Base-by-base conservation (phyloP, 2,113 vertebrate species). In the Myiozetetes cayanensis region DNA sequence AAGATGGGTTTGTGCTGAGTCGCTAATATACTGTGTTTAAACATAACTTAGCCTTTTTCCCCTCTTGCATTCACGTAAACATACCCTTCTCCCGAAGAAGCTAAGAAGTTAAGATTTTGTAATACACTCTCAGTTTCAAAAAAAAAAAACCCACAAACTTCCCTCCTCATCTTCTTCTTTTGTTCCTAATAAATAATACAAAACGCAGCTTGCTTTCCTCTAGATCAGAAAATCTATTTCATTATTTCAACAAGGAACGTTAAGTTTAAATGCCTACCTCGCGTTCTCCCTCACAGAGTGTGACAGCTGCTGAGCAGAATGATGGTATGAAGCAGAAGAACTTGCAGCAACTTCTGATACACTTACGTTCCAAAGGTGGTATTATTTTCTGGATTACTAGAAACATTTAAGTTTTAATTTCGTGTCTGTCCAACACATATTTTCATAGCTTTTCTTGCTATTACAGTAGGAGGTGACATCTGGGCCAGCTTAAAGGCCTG, bases 391-490 rank as follows among this genome's bases (percentile, higher is more conserved):
- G 79, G 41, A 39, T 74, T 92, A 41, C 71, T 88, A 81, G 47
- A 72, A 90, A 19, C 27, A 9, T 68, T 71, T 61, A 84, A 53
- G 80, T 95, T 94, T 43, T 74, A 35, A 68, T 66, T 87, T 80
- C 16, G 0, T 84, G 53, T 55, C 52, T 86, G 63, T 83, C 86
- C 63, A 53, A 70, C 63, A 70, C 65, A 8, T 9, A 86, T 93
- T 90, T 93, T 81, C 73, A 39, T 72, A 81, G 66, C 47, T 93
- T 94, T 93, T 87, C 70, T 85, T 87, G 27, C 75, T 93, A 55
- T 65, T 94, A 53, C 58, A 68, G 66, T 75, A 93, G 73, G 84
- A 92, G 58, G 74, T 75, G 85, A 87, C 73, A 95, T 90, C 93
- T 74, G 80, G 49, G n/a, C 31, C 31, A 81, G 50, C 88, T 91